These are phyloP conservation scores for Syngnathus acus DNA, from an alignment of 2,797 vertebrate species.

Conservation along the genomic window DNA sequence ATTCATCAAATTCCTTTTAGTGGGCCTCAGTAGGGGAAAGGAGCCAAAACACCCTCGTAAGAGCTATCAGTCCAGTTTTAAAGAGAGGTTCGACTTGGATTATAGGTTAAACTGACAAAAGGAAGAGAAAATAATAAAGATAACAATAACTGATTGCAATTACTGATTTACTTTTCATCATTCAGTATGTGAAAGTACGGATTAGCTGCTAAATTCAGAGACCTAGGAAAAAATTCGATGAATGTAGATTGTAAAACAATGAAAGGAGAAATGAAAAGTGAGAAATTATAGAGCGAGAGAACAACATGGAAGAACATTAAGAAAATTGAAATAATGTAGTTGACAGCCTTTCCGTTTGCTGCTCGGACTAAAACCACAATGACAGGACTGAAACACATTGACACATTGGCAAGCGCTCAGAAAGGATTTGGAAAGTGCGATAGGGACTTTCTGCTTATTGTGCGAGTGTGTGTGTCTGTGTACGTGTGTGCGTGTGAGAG, in stretches of 20 bases:
- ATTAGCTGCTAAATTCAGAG: neutral
- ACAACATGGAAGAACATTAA: conserved; percentile 26
- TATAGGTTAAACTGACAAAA: conserved; percentile 41
- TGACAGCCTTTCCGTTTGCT: conserved; percentile 38
- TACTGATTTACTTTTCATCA: conserved; percentile 16
- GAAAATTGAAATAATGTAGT: conserved; percentile 41
- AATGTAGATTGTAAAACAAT: conserved; percentile 29
- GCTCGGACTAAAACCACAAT: conserved; percentile 32
- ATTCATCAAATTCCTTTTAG: conserved; percentile 55
- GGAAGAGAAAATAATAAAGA: conserved; percentile 21
- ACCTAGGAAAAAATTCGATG: neutral
- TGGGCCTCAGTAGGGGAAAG: conserved; percentile 33
- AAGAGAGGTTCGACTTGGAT: conserved; percentile 19
- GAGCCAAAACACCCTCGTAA: conserved; percentile 25
- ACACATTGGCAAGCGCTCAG: neutral
- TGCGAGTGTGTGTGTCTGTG: too few species aligned
- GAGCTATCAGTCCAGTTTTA: conserved; percentile 47
- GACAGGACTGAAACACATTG: conserved; percentile 13
- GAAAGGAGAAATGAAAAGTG: conserved; percentile 25
- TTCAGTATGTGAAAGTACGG: neutral
- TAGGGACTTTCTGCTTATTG: conserved; percentile 8
- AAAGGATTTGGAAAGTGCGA: neutral
- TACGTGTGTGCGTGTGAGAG: too few species aligned
- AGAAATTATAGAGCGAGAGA: conserved; percentile 22
- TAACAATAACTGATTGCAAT: conserved; percentile 13